Evolutionary conservation across 2,888 invertebrate species (phyloP), one percentile per base, ranked within the genome.

Genomic region (Drosophila rellima): DNA sequence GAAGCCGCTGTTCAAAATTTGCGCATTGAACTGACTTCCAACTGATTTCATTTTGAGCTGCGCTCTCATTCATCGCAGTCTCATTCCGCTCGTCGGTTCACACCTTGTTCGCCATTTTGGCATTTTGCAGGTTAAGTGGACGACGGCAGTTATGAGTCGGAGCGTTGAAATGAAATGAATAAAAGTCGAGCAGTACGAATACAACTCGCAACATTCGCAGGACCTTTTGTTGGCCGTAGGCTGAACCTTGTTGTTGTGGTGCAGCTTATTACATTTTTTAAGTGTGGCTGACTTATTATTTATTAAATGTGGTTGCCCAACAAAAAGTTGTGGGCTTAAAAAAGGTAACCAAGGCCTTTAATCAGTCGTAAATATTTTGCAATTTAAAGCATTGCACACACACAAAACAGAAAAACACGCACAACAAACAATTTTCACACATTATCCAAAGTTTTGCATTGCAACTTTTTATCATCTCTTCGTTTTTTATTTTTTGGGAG

Each of bases 261-360:
- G 63, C 29, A 60, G 88, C 68, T 88, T 83, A 83, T 83, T 83
- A 80, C 72, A 78, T 88, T 88, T 85, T 75, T 88, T 52, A 73
- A 83, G 83, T 73, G 63, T 47, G 48, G 45, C 72, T 55, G 71
- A 71, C 69, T 60, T 66, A 65, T 80, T 85, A 82, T 78, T 75
- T 74, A 82, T 80, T 56, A 57, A 70, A 78, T 51, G 29, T 52
- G 63, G 29, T 37, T 54, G 33, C 56, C 39, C 62, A 57, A 61
- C 51, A 64, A 67, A 57, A 57, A 39, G 59, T 52, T 45, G 17
- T 39, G n/a, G 26, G 23, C n/a, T 31, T 17, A 18, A 44, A 23
- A 23, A 54, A 50, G 33, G 54, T 35, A 66, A 37, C 50, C 67
- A 59, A 59, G 78, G 69, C 44, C 72, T 76, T 78, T 78, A 70